Evolutionary conservation across 2,113 vertebrate genomes (phyloP).

Genomic region (Equus przewalskii): DNA sequence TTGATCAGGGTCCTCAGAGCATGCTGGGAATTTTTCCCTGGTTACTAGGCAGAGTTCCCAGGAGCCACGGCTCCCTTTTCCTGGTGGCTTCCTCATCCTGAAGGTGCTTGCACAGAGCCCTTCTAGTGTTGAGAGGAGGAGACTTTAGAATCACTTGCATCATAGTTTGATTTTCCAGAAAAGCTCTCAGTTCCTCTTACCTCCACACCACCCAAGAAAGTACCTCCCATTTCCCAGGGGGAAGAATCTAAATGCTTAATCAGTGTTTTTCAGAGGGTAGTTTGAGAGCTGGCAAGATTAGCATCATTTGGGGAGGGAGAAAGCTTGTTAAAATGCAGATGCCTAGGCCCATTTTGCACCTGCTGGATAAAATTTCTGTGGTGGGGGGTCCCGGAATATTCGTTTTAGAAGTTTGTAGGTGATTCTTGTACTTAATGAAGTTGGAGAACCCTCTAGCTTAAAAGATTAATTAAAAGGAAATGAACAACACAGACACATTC

Average conservation of each 20-base stretch:
- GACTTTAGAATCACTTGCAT: not conserved
- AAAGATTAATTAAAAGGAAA: not conserved
- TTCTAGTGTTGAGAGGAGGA: not conserved
- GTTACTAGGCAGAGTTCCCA: conserved; percentile 62
- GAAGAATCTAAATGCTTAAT: not conserved
- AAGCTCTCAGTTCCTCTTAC: not conserved
- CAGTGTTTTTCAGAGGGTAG: not conserved
- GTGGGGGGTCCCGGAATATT: not conserved
- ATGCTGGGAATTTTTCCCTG: conserved; percentile 15
- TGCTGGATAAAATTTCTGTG: not conserved
- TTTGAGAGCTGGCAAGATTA: not conserved
- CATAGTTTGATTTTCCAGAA: not conserved
- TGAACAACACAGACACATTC: not conserved
- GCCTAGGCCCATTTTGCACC: not conserved
- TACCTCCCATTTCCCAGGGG: not conserved
- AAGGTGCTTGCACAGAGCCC: not conserved
- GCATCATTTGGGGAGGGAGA: not conserved
- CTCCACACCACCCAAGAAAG: not conserved
- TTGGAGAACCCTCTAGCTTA: not conserved
- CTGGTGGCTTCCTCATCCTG: not conserved
- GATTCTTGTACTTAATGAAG: not conserved
- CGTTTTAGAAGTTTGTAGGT: not conserved
- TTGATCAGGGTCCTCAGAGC: conserved; percentile 24
- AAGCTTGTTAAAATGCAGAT: not conserved
- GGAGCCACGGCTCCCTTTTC: not conserved